Percentiles rank a stretch among this genome's conserved stretches.
phyloP scores from a whole-genome alignment of 1,140 invertebrate species.

The Monochamus saltuarius region DNA sequence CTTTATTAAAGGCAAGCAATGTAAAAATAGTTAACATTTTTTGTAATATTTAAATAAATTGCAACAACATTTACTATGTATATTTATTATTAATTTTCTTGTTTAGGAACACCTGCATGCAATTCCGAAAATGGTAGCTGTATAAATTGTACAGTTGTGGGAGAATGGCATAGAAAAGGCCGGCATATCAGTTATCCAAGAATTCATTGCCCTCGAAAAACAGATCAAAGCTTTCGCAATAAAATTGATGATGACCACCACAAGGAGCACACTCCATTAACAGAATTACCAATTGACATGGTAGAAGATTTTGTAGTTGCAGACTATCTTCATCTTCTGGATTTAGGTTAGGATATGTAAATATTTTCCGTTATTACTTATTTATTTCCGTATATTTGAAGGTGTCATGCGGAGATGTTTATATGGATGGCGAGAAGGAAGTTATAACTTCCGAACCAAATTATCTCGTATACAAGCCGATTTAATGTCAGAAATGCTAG shows the following conservation, averaged over 20 bases:
- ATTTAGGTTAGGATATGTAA: slow-evolving; percentile 26
- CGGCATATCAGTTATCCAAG: slow-evolving; percentile 23
- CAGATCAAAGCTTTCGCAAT: slow-evolving; percentile 14
- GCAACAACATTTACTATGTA: background rate
- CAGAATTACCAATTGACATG: slow-evolving; percentile 32
- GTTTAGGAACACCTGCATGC: slow-evolving; percentile 14
- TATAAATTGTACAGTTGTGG: slow-evolving; percentile 14
- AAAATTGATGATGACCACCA: slow-evolving; percentile 31
- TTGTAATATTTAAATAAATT: no score
- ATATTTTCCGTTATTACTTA: background rate
- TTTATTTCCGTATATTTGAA: background rate
- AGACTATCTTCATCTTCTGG: slow-evolving; percentile 35
- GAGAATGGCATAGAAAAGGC: slow-evolving; percentile 8
- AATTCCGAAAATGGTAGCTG: slow-evolving; percentile 15
- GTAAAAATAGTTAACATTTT: no score
- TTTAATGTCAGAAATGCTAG: slow-evolving; percentile 7
- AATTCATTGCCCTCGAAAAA: slow-evolving; percentile 10
- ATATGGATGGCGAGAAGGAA: slow-evolving; percentile 8
- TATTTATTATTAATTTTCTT: background rate
- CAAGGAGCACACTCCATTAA: slow-evolving; percentile 27
- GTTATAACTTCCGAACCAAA: slow-evolving; percentile 1
- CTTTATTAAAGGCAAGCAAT: background rate
- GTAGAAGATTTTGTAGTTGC: slow-evolving; percentile 31
- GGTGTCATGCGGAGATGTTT: slow-evolving; percentile 7
- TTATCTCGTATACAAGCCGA: background rate